These are phyloP conservation scores for Oxyura jamaicensis DNA, from an alignment of 2,113 vertebrate genomes.

Conservation along the genomic window DNA sequence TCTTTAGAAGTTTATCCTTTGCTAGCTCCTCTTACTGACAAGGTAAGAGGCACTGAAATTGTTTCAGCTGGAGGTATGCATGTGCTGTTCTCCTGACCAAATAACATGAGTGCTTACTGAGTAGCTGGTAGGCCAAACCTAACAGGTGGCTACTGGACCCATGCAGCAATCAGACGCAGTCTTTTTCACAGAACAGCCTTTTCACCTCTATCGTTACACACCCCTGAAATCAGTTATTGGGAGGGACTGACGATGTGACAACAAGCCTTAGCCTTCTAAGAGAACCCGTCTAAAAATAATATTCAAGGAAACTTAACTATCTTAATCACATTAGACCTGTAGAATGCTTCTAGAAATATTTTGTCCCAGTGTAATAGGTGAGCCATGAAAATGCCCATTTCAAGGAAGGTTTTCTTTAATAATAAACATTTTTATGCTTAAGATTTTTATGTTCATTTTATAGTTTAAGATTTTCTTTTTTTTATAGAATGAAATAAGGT, in stretches of 20 bases:
- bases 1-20: neutral
- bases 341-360: neutral
- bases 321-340: neutral
- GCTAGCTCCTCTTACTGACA: neutral
- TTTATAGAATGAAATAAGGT: neutral
- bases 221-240: neutral
- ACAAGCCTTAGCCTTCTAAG: neutral
- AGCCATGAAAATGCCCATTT: neutral
- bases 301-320: neutral
- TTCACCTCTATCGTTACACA: neutral
- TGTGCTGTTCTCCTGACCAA: neutral
- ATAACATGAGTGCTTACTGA: neutral
- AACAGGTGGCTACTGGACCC: neutral
- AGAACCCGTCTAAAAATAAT: neutral
- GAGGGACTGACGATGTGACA: neutral
- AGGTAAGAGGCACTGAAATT: neutral
- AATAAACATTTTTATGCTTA: neutral
- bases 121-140: neutral
- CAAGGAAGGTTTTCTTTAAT: neutral
- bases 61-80: neutral
- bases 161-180: neutral
- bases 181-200: neutral
- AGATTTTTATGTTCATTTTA: neutral
- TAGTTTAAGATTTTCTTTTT: neutral
- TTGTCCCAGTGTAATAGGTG: neutral